phyloP scores from a whole-genome alignment of 2,113 vertebrate genomes.

The Connochaetes taurinus region DNA sequence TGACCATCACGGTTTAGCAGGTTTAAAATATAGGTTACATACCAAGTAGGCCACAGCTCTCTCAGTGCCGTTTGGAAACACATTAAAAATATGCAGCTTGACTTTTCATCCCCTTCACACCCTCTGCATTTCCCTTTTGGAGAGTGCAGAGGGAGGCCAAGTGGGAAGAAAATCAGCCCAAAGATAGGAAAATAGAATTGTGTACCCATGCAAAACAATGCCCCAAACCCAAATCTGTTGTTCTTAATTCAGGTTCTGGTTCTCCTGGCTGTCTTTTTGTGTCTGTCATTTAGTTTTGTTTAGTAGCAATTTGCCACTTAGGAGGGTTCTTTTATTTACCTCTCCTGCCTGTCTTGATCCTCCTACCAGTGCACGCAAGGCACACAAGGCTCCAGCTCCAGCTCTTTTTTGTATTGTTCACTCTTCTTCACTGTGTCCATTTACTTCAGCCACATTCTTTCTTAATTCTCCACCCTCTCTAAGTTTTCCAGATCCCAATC shows the following conservation, averaged over 20 bases:
- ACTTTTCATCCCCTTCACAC: slow-evolving; percentile 65
- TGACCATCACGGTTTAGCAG: slow-evolving; percentile 36
- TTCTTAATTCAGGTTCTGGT: background rate
- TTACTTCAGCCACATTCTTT: background rate
- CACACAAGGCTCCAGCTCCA: background rate
- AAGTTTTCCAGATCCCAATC: background rate
- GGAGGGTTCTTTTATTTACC: background rate
- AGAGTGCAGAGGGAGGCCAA: slow-evolving; percentile 49
- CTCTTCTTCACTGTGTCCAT: background rate
- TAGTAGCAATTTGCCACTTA: background rate
- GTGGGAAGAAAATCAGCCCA: slow-evolving; percentile 40
- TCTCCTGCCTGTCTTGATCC: background rate
- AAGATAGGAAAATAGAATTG: slow-evolving; percentile 37
- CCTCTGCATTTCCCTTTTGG: slow-evolving; percentile 51
- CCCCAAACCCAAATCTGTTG: background rate
- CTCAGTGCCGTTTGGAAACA: slow-evolving; percentile 57
- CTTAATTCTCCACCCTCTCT: background rate
- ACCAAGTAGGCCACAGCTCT: slow-evolving; percentile 42
- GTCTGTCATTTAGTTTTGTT: slow-evolving; percentile 1
- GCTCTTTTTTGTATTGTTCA: background rate
- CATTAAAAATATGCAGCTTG: slow-evolving; percentile 59
- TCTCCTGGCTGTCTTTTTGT: background rate
- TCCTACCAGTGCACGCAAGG: background rate
- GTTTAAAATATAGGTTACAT: slow-evolving; percentile 57
- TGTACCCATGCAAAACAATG: background rate